These are phyloP conservation scores for Panthera leo DNA, from an alignment of 2,113 vertebrate genomes.

Conservation along the genomic window DNA sequence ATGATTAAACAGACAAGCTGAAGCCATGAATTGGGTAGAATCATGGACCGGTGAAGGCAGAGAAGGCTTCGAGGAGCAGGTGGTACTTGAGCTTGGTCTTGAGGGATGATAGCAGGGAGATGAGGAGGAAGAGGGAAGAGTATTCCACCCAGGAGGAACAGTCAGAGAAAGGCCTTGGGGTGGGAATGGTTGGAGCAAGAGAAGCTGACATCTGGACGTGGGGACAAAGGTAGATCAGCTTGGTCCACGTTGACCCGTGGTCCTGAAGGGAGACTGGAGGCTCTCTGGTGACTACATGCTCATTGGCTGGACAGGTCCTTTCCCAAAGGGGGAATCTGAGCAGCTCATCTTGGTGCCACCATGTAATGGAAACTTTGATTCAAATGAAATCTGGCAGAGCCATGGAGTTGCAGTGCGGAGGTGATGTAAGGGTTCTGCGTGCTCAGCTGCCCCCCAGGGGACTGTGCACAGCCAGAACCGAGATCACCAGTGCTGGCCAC, in stretches of 20 bases:
- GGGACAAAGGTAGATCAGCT: rapidly evolving
- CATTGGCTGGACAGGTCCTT: not conserved
- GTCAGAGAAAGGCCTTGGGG: not conserved
- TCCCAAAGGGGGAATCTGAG: not conserved
- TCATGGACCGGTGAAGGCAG: not conserved
- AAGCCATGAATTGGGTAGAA: not conserved
- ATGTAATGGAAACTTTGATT: not conserved
- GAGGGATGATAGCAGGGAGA: not conserved
- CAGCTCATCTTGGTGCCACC: rapidly evolving
- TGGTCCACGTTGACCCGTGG: not conserved
- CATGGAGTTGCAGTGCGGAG: not conserved
- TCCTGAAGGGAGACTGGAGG: not conserved
- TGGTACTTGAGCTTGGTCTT: not conserved
- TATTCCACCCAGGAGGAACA: not conserved
- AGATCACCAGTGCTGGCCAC: not conserved
- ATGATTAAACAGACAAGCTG: not conserved
- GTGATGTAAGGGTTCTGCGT: not conserved
- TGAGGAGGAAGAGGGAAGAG: not conserved
- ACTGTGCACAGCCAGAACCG: not conserved
- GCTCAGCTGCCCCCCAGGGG: not conserved
- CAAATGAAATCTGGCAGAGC: not conserved
- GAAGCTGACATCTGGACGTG: not conserved
- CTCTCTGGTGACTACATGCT: not conserved
- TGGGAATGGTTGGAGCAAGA: not conserved
- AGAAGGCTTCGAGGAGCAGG: not conserved